Conservation (phyloP, 1,140 invertebrate genomes). For the Magallana angulata region DNA sequence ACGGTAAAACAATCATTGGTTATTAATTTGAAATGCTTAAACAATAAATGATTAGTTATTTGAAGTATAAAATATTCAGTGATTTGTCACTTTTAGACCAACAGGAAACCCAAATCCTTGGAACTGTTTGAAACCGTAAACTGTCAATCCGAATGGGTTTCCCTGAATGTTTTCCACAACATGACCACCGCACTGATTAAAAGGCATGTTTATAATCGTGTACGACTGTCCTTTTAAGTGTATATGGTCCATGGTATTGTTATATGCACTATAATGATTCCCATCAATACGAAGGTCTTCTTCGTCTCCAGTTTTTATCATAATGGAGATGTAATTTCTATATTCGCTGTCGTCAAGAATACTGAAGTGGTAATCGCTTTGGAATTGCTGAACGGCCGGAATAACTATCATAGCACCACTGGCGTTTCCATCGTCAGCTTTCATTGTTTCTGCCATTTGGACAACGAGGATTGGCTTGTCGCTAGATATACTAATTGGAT, state of each 20-base stretch:
- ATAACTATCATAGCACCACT: conserved; percentile 33
- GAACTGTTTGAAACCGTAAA: neutral
- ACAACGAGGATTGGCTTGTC: conserved; percentile 18
- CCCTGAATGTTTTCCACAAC: neutral
- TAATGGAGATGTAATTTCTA: neutral
- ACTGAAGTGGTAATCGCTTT: conserved; percentile 1
- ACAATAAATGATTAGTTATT: no score
- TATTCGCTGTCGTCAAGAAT: neutral
- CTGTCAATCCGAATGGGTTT: conserved; percentile 14
- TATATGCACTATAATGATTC: neutral
- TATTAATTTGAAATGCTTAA: no score
- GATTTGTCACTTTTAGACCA: neutral
- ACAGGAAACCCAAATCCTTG: conserved; percentile 30
- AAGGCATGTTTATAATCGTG: neutral
- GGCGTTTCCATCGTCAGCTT: neutral
- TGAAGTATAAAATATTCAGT: neutral
- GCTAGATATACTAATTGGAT: conserved; percentile 1
- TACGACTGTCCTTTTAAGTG: neutral
- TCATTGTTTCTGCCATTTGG: conserved; percentile 3
- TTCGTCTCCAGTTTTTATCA: neutral
- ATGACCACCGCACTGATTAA: neutral
- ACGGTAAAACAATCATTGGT: no score
- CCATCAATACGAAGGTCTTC: neutral
- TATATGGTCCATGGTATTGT: neutral
- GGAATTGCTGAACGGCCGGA: neutral